Conservation (phyloP, 2,113 vertebrate species). For the Chelonoidis abingdonii region DNA sequence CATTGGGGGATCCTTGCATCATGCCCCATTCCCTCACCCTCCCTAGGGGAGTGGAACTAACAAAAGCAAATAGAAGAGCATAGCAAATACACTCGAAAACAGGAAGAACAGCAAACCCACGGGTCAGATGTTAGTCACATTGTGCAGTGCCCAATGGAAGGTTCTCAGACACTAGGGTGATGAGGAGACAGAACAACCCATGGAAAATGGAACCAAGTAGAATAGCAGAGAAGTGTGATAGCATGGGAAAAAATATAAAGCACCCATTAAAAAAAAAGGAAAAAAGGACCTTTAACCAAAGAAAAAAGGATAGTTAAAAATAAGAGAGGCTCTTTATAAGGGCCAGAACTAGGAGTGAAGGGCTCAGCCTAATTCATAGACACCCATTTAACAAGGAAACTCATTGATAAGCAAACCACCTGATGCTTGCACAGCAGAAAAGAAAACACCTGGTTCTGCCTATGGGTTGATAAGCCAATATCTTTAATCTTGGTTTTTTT, state of each 20-base stretch:
- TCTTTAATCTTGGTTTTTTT: slow-evolving; percentile 77
- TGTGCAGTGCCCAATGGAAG: neutral
- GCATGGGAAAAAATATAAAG: accelerated
- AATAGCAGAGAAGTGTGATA: accelerated
- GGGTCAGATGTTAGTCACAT: neutral
- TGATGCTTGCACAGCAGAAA: slow-evolving; percentile 70
- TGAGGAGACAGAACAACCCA: neutral
- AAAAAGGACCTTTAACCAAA: slow-evolving; percentile 30
- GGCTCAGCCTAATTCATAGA: slow-evolving; percentile 55
- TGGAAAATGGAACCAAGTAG: neutral
- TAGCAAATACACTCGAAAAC: neutral
- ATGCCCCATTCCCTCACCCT: neutral
- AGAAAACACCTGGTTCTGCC: slow-evolving; percentile 78
- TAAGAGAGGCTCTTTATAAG: neutral
- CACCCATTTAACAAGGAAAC: slow-evolving; percentile 69
- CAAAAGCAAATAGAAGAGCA: neutral
- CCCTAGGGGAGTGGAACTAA: neutral
- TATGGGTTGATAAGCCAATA: slow-evolving; percentile 76
- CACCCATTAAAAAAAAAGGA: neutral
- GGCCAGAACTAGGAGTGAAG: slow-evolving; percentile 10
- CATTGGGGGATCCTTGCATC: neutral
- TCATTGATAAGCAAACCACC: slow-evolving; percentile 74
- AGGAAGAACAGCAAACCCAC: neutral
- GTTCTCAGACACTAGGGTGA: neutral
- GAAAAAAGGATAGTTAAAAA: slow-evolving; percentile 20